Evolutionary conservation across 2,113 vertebrate genomes (phyloP).

Genomic region (Tupaia tana): DNA sequence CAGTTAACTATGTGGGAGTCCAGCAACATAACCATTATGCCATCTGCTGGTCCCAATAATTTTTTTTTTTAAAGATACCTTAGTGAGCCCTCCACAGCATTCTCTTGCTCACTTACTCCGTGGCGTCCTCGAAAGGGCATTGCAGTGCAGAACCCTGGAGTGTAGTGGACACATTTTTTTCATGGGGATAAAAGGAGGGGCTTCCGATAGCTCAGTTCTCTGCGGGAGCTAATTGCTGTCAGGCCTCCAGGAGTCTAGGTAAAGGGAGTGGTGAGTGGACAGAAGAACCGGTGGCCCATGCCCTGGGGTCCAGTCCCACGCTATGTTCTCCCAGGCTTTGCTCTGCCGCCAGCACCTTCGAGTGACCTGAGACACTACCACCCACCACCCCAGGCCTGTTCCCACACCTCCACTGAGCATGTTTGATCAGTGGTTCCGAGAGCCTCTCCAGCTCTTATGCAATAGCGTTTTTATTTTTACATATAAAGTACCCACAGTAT

Average conservation of each 20-base stretch:
- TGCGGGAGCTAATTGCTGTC: neutral
- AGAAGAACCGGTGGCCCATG: accelerated
- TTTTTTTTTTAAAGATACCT: neutral
- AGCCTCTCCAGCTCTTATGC: neutral
- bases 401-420: neutral
- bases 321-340: no score
- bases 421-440: neutral
- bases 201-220: neutral
- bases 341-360: neutral
- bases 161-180: neutral
- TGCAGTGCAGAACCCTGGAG: accelerated
- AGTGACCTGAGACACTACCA: neutral
- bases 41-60: no score
- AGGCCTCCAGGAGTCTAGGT: neutral
- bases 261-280: neutral
- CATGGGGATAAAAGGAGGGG: neutral
- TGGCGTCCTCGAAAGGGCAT: no score
- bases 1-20: no score
- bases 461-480: neutral
- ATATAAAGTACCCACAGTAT: neutral
- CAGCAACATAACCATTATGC: no score
- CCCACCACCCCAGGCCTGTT: neutral
- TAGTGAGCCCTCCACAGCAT: neutral
- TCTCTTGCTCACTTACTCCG: neutral
- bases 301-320: neutral